Conservation (phyloP, 2,113 vertebrate species). For the Puntigrus tetrazona region DNA sequence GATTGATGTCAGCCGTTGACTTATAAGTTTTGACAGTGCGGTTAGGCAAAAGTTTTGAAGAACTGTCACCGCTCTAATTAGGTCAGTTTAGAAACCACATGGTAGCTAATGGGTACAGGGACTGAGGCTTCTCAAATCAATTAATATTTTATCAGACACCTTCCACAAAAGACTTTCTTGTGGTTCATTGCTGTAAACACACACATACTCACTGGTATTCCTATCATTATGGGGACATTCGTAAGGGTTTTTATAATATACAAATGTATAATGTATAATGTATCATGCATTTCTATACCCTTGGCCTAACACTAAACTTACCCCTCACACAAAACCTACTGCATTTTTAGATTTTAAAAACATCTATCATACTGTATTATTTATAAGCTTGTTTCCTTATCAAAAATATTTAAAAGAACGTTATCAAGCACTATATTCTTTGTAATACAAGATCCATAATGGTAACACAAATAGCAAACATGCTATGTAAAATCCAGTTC, state of each 20-base stretch:
- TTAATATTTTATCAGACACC: not conserved
- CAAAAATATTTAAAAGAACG: too few relatives aligned
- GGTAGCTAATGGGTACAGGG: not conserved
- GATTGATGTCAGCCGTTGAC: conserved; percentile 11
- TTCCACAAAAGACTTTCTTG: not conserved
- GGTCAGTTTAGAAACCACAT: conserved; percentile 35
- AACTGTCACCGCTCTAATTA: conserved; percentile 21
- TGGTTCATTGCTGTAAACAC: not conserved
- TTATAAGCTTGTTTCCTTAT: too few relatives aligned
- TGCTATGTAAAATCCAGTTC: not conserved
- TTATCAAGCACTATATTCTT: not conserved
- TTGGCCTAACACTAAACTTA: too few relatives aligned
- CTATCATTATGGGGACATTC: not conserved
- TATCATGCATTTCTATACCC: too few relatives aligned
- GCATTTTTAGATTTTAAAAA: too few relatives aligned
- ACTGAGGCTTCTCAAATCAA: not conserved
- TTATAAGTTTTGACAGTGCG: conserved; percentile 32
- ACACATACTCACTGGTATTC: not conserved
- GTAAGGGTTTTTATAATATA: too few relatives aligned
- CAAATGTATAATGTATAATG: too few relatives aligned
- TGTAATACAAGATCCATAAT: not conserved
- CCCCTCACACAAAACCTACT: too few relatives aligned
- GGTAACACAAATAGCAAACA: not conserved
- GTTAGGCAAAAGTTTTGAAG: conserved; percentile 41
- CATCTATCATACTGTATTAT: too few relatives aligned